These are phyloP conservation scores for Megaceryle maxima DNA, from an alignment of 2,113 vertebrate genomes.

Conservation along the genomic window DNA sequence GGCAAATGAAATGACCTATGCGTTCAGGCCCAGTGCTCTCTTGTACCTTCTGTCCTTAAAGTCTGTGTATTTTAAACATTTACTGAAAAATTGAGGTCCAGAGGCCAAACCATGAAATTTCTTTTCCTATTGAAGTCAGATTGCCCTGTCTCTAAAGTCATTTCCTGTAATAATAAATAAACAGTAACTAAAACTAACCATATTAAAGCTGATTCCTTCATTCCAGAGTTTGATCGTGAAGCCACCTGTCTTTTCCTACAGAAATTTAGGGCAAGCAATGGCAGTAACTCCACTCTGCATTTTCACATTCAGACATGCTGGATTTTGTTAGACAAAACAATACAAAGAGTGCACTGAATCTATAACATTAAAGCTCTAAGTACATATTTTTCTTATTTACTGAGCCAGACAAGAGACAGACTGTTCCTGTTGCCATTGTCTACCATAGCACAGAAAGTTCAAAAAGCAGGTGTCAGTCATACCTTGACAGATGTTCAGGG, in stretches of 20 bases:
- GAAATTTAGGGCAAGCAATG: background rate
- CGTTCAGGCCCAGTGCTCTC: background rate
- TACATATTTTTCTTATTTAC: background rate
- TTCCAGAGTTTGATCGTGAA: background rate
- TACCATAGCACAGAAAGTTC: background rate
- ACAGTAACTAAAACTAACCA: background rate
- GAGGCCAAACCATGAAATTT: background rate
- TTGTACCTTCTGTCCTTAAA: background rate
- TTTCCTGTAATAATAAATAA: background rate
- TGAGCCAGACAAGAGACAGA: background rate
- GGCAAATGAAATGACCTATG: background rate
- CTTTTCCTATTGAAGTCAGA: background rate
- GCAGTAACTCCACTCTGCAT: background rate
- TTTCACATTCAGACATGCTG: background rate
- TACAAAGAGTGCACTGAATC: background rate
- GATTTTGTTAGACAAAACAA: background rate
- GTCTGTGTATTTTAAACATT: background rate
- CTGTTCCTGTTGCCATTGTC: background rate
- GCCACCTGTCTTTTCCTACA: background rate
- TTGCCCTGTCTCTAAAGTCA: background rate
- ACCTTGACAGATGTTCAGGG: background rate
- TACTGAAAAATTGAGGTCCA: background rate
- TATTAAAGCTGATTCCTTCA: background rate
- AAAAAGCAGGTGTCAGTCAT: background rate
- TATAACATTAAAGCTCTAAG: background rate